Base-by-base conservation (phyloP, 2,113 vertebrate species). In the Manacus vitellinus region DNA sequence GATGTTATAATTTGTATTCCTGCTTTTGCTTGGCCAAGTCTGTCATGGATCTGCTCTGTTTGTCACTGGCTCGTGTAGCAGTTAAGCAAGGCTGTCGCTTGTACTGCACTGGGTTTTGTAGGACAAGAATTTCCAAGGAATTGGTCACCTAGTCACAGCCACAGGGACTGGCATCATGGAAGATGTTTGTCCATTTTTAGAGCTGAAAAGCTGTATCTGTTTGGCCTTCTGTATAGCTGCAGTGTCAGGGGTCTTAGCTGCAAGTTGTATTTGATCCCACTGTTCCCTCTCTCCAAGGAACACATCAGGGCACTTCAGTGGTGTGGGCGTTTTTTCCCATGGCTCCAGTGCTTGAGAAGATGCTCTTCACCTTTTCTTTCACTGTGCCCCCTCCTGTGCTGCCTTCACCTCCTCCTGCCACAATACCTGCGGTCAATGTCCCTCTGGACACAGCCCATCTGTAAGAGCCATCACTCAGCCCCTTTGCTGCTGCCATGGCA, bases 1-100 rank as follows among this genome's bases (percentile, higher is more conserved):
- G 79, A 81, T 61, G 68, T 89, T 78, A 30, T 83, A 92, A 94
- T 95, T 95, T 91, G 76, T 92, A 75, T 94, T 94, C 37, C 79
- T 89, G 76, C 52, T 86, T 84, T 68, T 70, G 28, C 95, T 51
- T 7, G 88, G 92, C 94, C 8, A 67, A 75, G 12, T 37, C 85
- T 39, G 52, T 12, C 59, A 4, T 10, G 52, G 88, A 67, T 81
- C 76, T 10, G 24, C 85, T 72, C 39, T 44, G 35, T 47, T 61
- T 83, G 37, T 89, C 3, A 0, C 75, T 63, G 49, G 17, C 59
- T 94, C 31, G 54, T 51, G 44, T 74, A 81, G 21, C 51, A 56
- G 51, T 33, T 62, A 56, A 75, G 46, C n/a, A 79, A 91, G 47
- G 28, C 49, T 67, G 72, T 18, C 0, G 0, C 52, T 41, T 47